Conservation (phyloP, 1,140 invertebrate species). For the Trichoplusia ni region DNA sequence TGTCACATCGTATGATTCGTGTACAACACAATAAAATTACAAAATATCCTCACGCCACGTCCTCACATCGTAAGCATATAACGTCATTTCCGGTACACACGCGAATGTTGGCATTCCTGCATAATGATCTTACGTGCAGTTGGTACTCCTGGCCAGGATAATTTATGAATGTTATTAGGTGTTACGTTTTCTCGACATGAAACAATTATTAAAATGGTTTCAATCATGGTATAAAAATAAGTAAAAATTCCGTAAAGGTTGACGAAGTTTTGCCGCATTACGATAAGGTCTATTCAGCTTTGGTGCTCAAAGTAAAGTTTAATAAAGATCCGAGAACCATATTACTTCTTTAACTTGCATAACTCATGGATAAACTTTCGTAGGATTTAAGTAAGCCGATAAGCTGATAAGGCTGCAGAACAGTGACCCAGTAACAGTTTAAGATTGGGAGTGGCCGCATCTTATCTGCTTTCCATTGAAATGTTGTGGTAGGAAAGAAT, state of each 20-base stretch:
- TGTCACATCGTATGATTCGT: not conserved
- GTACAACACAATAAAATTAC: too few species aligned
- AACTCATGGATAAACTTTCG: too few species aligned
- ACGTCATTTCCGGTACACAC: constrained; percentile 21
- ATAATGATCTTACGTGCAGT: constrained; percentile 15
- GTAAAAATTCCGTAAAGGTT: too few species aligned
- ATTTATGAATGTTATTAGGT: not conserved
- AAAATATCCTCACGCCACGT: constrained; percentile 21
- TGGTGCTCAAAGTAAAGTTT: too few species aligned
- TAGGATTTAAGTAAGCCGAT: too few species aligned
- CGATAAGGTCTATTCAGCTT: too few species aligned
- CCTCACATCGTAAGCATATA: constrained; percentile 7
- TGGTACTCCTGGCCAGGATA: not conserved
- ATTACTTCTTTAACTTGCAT: too few species aligned
- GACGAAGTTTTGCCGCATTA: too few species aligned
- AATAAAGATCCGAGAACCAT: too few species aligned
- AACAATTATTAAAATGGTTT: too few species aligned
- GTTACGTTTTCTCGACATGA: not conserved
- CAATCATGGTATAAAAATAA: too few species aligned
- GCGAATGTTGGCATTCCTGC: constrained; percentile 21
- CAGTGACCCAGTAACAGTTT: constrained; percentile 17
- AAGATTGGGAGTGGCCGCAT: constrained; percentile 11
- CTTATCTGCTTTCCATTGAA: constrained; percentile 5
- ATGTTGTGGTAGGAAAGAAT: constrained; percentile 6
- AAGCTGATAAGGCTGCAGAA: too few species aligned